phyloP scores from a whole-genome alignment of 2,113 vertebrate genomes.

The Tachycineta bicolor region DNA sequence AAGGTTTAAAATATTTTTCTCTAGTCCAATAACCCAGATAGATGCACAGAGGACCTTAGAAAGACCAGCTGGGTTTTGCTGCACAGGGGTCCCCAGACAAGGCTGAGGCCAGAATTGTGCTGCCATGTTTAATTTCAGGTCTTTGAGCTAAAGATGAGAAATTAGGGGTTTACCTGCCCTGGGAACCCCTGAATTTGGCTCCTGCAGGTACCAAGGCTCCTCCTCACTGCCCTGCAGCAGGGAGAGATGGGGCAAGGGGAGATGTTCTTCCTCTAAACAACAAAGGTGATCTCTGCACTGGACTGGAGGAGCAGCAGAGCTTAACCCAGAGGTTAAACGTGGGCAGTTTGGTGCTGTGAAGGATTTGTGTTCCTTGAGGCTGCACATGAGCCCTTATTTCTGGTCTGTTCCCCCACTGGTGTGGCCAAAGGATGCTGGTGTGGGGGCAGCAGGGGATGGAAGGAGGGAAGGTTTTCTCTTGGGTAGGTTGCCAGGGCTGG shows the following conservation, averaged over 20 bases:
- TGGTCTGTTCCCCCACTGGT: neutral
- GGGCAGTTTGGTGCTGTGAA: fast-evolving
- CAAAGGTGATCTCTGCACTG: neutral
- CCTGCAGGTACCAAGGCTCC: neutral
- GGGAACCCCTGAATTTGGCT: neutral
- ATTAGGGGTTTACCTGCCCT: neutral
- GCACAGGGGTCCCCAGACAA: neutral
- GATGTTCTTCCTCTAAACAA: neutral
- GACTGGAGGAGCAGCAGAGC: neutral
- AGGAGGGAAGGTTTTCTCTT: fast-evolving
- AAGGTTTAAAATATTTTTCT: neutral
- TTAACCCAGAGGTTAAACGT: neutral
- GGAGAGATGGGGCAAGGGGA: fast-evolving
- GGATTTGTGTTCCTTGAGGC: neutral
- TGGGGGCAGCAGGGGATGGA: neutral
- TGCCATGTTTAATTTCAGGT: neutral
- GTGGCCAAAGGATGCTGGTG: neutral
- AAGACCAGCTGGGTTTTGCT: neutral
- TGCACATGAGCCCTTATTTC: fast-evolving
- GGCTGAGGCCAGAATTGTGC: neutral
- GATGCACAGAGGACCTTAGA: neutral
- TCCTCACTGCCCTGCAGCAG: fast-evolving
- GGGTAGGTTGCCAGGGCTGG: neutral
- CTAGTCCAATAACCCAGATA: neutral
- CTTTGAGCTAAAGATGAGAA: neutral